phyloP scores from a whole-genome alignment of 2,888 invertebrate genomes.

The Heliconius hortense region DNA sequence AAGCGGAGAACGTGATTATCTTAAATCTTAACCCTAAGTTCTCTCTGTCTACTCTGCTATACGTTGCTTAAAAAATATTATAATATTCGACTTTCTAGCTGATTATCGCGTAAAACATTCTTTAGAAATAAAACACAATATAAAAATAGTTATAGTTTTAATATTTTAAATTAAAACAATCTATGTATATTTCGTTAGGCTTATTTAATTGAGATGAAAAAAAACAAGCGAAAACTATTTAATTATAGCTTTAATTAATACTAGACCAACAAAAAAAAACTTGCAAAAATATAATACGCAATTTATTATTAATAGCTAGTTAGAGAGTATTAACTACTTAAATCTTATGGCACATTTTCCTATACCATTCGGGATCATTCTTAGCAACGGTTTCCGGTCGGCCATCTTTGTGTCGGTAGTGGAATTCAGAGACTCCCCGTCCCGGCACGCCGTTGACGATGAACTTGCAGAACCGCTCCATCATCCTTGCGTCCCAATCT shows the following conservation, averaged over 20 bases:
- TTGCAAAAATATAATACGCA: neutral
- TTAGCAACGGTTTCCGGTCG: slow-evolving; percentile 70
- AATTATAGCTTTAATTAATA: neutral
- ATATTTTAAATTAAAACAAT: too few species aligned
- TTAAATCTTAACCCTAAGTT: too few species aligned
- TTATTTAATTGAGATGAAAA: neutral
- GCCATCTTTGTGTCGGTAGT: slow-evolving; percentile 83
- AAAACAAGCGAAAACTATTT: neutral
- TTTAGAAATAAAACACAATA: neutral
- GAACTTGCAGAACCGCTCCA: slow-evolving; percentile 83
- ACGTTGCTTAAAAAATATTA: too few species aligned
- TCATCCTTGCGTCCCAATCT: slow-evolving; percentile 86
- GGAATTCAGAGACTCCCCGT: slow-evolving; percentile 87
- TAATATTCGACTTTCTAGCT: too few species aligned
- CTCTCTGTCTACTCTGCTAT: too few species aligned
- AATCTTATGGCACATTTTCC: slow-evolving; percentile 67
- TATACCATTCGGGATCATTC: slow-evolving; percentile 82
- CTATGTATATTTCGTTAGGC: too few species aligned
- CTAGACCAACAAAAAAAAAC: neutral
- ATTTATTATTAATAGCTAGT: neutral
- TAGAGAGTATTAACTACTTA: neutral
- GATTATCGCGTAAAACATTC: too few species aligned
- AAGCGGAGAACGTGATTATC: too few species aligned
- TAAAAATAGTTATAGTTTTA: neutral
- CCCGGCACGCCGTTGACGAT: slow-evolving; percentile 84